These are phyloP conservation scores for Proisotoma minuta DNA, from an alignment of 2,888 invertebrate genomes.

Conservation along the genomic window DNA sequence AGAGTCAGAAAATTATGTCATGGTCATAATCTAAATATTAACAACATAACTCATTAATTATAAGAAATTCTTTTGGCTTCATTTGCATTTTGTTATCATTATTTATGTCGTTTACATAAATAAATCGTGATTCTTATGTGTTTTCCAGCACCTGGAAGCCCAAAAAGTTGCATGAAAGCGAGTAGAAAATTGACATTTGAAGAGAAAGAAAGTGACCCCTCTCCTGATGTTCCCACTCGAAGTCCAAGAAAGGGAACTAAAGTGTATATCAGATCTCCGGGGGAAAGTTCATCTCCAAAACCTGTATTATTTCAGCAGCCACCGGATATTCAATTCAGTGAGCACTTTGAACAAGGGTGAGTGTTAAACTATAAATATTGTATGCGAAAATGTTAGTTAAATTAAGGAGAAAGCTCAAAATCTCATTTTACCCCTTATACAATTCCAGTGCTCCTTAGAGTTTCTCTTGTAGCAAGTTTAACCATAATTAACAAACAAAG, in stretches of 20 bases:
- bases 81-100: too few species aligned
- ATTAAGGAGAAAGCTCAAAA: too few species aligned
- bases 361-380: too few species aligned
- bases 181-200: slow-evolving; percentile 43
- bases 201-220: slow-evolving; percentile 19
- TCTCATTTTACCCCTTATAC: slow-evolving; percentile 46
- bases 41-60: neutral
- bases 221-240: neutral
- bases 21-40: neutral
- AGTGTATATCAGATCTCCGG: slow-evolving; percentile 35
- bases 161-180: slow-evolving; percentile 47
- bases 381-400: too few species aligned
- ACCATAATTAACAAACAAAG: too few species aligned
- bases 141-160: slow-evolving; percentile 45
- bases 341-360: slow-evolving; percentile 47
- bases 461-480: slow-evolving; percentile 22
- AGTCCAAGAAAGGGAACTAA: slow-evolving; percentile 38
- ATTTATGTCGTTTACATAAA: neutral
- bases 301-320: slow-evolving; percentile 14
- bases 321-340: slow-evolving; percentile 41
- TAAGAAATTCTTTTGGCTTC: too few species aligned
- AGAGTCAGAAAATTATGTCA: too few species aligned
- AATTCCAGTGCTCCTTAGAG: slow-evolving; percentile 45
- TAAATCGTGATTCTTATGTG: neutral
- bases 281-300: slow-evolving; percentile 17